Evolutionary conservation across 2,888 invertebrate genomes (phyloP), one percentile per base, ranked within the genome.

Genomic region (Drepanosiphum platanoidis): DNA sequence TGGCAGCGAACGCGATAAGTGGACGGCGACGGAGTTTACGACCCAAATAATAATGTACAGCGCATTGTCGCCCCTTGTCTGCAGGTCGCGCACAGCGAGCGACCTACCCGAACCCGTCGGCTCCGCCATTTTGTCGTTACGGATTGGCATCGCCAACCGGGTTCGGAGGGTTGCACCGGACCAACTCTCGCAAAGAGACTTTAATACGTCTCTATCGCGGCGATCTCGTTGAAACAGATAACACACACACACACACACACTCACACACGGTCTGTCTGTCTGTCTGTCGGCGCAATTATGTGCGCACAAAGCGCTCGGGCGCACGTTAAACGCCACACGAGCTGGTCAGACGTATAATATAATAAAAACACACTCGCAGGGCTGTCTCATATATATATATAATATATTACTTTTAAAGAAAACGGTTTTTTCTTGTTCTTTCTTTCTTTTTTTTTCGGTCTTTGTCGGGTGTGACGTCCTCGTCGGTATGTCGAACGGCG

Each of bases 51-150:
- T 9, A 22, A 30, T 72, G 42, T 42, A 58, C 15, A 39, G 42
- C 32, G 46, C 22, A 68, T 79, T 68, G 66, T 66, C 32, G 80
- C 70, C 80, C 70, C 79, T 79, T 66, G 79, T 39, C 39, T 1
- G 5, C 39, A 61, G 32, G 66, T 9, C 46, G 3, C 15, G n/a
- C 34, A 64, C 42, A 13, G 34, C 52, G 5, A 30, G 39, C 18
- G 11, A 34, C 80, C 68, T 34, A 70, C 80, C 46, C 68, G 22
- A 70, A 36, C 30, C 58, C 5, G 1, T 30, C 58, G 15, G 30
- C 58, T 34, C 81, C 71, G 81, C 81, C 81, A 80, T 80, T 80
- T 80, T 80, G 68, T 80, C 27, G 46, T 52, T 1, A 52, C 68
- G 52, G 80, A 70, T 80, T 80, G 68, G 30, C 81, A 4, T 58